Conservation (phyloP, 2,888 invertebrate genomes). For the Nysson spinosus region DNA sequence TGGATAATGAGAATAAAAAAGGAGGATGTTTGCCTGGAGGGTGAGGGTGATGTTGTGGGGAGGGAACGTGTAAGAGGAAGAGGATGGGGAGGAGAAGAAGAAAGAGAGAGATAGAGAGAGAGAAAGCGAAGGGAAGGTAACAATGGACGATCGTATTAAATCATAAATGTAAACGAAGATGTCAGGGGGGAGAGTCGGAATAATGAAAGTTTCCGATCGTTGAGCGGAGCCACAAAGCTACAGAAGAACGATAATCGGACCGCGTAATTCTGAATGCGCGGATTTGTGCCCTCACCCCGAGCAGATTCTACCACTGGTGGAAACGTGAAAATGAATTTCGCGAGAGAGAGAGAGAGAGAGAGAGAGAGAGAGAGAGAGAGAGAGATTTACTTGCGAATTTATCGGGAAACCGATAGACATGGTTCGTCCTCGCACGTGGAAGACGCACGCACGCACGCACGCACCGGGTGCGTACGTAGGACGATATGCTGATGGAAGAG, state of each 20-base stretch:
- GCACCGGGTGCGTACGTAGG: too few species aligned
- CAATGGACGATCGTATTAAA: conserved; percentile 69
- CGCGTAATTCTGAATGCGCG: conserved; percentile 11
- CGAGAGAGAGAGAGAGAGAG: too few species aligned
- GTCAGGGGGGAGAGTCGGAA: conserved; percentile 37
- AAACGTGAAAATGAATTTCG: too few species aligned
- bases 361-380: too few species aligned
- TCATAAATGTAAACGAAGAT: conserved; percentile 68
- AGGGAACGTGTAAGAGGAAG: conserved; percentile 18
- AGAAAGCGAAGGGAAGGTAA: conserved; percentile 54
- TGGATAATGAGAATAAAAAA: conserved; percentile 60
- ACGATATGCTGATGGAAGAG: too few species aligned
- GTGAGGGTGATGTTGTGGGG: conserved; percentile 21
- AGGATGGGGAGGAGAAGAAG: conserved; percentile 36
- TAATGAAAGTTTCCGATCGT: conserved; percentile 58
- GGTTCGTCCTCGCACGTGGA: not conserved
- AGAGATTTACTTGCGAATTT: too few species aligned
- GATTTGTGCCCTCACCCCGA: too few species aligned
- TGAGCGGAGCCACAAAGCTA: conserved; percentile 29
- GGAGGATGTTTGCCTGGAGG: conserved; percentile 57
- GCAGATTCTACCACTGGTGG: too few species aligned
- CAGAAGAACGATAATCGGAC: conserved; percentile 22
- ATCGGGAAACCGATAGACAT: not conserved
- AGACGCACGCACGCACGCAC: conserved; percentile 29
- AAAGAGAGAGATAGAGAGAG: conserved; percentile 5